A percentile compares a stretch with the other conserved stretches of the same genome.
Evolutionary conservation across 2,888 invertebrate species (phyloP).

Genomic region (Drosophila formosana): DNA sequence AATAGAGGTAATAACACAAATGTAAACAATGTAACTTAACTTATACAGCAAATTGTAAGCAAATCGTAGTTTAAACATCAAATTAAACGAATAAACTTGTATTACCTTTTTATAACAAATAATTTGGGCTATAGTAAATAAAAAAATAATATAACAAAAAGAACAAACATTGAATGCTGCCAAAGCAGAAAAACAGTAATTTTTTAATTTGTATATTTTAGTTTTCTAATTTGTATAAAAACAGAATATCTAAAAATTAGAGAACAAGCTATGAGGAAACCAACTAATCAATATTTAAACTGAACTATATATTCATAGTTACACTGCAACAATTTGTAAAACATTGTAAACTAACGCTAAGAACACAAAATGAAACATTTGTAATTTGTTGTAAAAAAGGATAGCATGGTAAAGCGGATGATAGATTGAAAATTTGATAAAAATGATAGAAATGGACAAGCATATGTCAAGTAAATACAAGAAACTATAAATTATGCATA

Average conservation of each 20-base stretch:
- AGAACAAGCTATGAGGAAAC: conserved; percentile 17
- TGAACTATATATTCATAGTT: conserved; percentile 44
- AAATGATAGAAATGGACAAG: conserved; percentile 31
- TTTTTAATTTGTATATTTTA: conserved; percentile 56
- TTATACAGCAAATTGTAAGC: conserved; percentile 42
- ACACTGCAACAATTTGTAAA: conserved; percentile 69
- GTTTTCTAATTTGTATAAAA: conserved; percentile 69
- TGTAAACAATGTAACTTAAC: conserved; percentile 67
- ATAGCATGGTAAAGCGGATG: conserved; percentile 32
- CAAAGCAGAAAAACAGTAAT: conserved; percentile 34
- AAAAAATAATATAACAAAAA: conserved; percentile 7
- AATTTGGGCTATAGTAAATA: conserved; percentile 26
- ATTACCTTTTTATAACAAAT: conserved; percentile 39
- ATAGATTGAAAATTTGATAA: conserved; percentile 26
- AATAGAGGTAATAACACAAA: conserved; percentile 22
- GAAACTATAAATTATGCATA: conserved; percentile 61
- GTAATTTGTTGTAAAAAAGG: conserved; percentile 80
- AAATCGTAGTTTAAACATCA: conserved; percentile 36
- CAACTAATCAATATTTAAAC: conserved; percentile 50
- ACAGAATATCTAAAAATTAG: conserved; percentile 17
- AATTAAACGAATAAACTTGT: conserved; percentile 26
- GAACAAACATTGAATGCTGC: conserved; percentile 34
- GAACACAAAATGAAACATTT: conserved; percentile 61
- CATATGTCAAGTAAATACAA: conserved; percentile 34
- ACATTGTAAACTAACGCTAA: conserved; percentile 68